phyloP scores from a whole-genome alignment of 2,113 vertebrate species.

The Brevimyrus niger region DNA sequence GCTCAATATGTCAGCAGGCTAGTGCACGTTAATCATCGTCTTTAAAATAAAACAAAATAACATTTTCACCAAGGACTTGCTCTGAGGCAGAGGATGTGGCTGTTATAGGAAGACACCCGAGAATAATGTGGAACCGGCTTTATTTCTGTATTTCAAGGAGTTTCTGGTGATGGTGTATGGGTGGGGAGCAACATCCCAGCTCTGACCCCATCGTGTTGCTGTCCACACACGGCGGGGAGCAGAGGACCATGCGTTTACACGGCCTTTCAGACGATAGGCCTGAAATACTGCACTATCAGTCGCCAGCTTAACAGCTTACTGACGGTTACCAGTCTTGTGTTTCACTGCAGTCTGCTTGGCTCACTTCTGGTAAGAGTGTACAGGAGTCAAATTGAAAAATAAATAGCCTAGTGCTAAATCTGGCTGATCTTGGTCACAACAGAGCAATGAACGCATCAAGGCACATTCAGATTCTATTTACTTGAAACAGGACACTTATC shows the following conservation, averaged over 20 bases:
- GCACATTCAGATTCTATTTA: background rate
- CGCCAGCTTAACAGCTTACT: background rate
- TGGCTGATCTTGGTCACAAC: constrained; percentile 7
- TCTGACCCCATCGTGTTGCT: background rate
- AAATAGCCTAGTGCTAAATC: background rate
- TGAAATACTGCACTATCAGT: background rate
- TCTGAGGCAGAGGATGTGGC: background rate
- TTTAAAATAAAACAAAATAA: background rate
- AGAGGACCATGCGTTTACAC: background rate
- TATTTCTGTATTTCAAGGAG: background rate
- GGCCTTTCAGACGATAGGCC: background rate
- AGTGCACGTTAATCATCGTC: background rate
- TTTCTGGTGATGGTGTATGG: background rate
- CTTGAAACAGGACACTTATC: background rate
- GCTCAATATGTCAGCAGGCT: background rate
- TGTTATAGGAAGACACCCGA: background rate
- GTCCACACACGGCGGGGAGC: background rate
- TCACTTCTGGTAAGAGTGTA: background rate
- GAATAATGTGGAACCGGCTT: background rate
- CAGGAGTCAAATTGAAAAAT: background rate
- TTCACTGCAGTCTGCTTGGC: background rate
- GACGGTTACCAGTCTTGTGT: background rate
- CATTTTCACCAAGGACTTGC: background rate
- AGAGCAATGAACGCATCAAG: background rate
- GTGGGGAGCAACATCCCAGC: background rate